These are phyloP conservation scores for Seira musarum DNA, from an alignment of 2,888 invertebrate species.

Conservation along the genomic window DNA sequence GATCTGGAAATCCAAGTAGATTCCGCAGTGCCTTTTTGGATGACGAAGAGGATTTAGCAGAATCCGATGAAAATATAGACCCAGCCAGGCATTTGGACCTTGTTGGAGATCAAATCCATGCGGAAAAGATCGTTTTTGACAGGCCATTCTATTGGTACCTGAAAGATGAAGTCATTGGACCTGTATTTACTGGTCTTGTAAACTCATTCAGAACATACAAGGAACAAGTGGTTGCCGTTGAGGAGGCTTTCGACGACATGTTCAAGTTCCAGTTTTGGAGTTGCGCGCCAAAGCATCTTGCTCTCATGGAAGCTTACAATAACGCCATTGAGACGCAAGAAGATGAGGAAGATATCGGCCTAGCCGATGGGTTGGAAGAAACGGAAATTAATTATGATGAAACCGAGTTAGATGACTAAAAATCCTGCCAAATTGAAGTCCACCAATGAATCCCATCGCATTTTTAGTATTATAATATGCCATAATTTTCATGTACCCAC, in stretches of 20 bases:
- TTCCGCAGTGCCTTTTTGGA: constrained; percentile 25
- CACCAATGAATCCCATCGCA: constrained; percentile 25
- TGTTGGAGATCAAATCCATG: constrained; percentile 48
- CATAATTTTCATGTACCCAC: constrained; percentile 13
- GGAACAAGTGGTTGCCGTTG: constrained; percentile 56
- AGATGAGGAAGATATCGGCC: constrained; percentile 47
- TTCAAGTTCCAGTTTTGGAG: constrained; percentile 67
- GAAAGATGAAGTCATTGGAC: constrained; percentile 64
- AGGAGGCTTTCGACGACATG: constrained; percentile 64
- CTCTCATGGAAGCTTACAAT: constrained; percentile 47
- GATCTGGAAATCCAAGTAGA: constrained; percentile 8
- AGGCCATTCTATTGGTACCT: constrained; percentile 66
- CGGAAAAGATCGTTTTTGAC: constrained; percentile 60
- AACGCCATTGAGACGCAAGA: constrained; percentile 38
- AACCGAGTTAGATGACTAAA: constrained; percentile 17
- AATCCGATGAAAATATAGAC: constrained; percentile 39
- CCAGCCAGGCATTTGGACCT: constrained; percentile 48
- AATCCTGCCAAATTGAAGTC: neutral
- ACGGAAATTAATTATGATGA: constrained; percentile 45
- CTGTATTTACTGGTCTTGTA: constrained; percentile 66
- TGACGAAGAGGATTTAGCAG: constrained; percentile 31
- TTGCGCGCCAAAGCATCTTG: constrained; percentile 60
- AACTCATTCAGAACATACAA: constrained; percentile 62
- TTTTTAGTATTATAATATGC: constrained; percentile 39
- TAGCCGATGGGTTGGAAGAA: constrained; percentile 49